These are phyloP conservation scores for Dasyurus viverrinus DNA, from an alignment of 2,113 vertebrate species.

Conservation along the genomic window DNA sequence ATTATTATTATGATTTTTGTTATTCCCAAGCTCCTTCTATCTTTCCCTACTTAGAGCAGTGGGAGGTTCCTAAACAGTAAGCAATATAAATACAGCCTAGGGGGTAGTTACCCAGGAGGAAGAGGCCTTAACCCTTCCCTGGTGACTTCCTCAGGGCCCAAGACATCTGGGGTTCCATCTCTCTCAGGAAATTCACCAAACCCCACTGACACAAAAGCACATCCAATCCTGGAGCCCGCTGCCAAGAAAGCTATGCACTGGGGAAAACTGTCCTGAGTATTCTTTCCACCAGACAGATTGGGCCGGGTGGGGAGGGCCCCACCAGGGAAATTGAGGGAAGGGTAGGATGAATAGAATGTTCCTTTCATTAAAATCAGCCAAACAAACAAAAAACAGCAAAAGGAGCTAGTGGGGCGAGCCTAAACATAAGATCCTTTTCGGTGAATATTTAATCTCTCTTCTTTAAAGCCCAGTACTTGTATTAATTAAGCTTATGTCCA, in stretches of 20 bases:
- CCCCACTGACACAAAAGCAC: constrained; percentile 60
- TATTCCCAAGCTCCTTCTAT: not conserved
- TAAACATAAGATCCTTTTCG: not conserved
- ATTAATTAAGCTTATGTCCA: constrained; percentile 2
- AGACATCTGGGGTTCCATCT: constrained; percentile 58
- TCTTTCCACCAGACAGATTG: not conserved
- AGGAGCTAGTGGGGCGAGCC: not conserved
- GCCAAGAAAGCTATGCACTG: not conserved
- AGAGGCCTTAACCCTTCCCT: not conserved
- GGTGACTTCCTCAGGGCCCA: not conserved
- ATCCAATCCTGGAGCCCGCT: constrained; percentile 61
- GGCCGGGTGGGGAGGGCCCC: not conserved
- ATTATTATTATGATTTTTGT: not conserved
- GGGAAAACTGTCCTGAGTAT: constrained; percentile 14
- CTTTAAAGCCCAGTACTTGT: constrained; percentile 20
- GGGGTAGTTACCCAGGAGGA: constrained; percentile 11
- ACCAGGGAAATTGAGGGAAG: constrained; percentile 9
- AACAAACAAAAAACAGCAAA: not conserved
- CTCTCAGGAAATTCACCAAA: constrained; percentile 41
- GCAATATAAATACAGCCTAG: not conserved
- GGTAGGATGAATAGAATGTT: not conserved
- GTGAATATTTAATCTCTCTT: not conserved
- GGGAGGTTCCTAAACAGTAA: not conserved
- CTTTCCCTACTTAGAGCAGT: not conserved
- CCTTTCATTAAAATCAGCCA: not conserved